phyloP scores from a whole-genome alignment of 2,888 invertebrate genomes.

The Callyntrura guangdongensis region DNA sequence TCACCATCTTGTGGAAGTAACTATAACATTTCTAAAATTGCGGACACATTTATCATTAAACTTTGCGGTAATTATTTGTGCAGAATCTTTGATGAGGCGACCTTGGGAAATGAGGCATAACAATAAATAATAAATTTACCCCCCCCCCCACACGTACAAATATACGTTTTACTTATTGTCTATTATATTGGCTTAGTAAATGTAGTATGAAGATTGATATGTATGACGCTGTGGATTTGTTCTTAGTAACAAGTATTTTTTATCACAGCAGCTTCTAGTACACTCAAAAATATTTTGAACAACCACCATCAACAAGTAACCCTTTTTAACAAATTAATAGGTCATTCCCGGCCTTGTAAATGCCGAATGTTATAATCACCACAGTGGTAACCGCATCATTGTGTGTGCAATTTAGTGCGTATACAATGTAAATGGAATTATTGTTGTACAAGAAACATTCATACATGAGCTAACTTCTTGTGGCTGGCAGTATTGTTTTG shows the following conservation, averaged over 20 bases:
- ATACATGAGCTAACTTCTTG: background rate
- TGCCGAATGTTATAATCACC: too few relatives aligned
- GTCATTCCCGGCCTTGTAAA: constrained; percentile 78
- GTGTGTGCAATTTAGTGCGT: constrained; percentile 22
- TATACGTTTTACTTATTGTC: too few relatives aligned
- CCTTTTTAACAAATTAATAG: constrained; percentile 69
- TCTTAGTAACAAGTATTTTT: constrained; percentile 18
- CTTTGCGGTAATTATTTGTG: too few relatives aligned
- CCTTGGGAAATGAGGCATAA: too few relatives aligned
- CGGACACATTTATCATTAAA: too few relatives aligned
- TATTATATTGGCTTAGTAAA: background rate
- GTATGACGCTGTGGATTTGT: background rate
- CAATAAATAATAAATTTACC: too few relatives aligned
- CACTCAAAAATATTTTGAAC: constrained; percentile 27
- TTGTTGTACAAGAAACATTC: background rate
- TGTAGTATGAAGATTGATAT: background rate
- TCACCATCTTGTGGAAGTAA: too few relatives aligned
- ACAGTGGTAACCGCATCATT: background rate
- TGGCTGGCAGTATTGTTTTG: background rate
- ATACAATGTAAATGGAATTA: background rate
- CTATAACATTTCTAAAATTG: too few relatives aligned
- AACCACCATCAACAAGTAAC: constrained; percentile 55
- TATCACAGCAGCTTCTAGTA: background rate
- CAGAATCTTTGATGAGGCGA: too few relatives aligned
- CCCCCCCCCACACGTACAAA: too few relatives aligned